phyloP scores from a whole-genome alignment of 2,888 invertebrate genomes.

The Plebejus melissa region DNA sequence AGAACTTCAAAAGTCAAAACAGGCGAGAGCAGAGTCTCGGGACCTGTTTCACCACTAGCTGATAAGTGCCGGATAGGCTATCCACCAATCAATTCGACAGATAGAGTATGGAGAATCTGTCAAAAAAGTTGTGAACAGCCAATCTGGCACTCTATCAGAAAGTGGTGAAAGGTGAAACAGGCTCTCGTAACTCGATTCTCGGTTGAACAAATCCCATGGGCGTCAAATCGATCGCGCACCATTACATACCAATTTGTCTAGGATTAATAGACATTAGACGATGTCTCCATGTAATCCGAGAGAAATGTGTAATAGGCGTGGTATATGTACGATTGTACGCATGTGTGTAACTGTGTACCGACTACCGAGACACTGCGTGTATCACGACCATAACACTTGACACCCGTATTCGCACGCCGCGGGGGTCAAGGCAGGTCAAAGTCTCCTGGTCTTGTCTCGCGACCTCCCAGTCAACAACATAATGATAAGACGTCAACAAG shows the following conservation, averaged over 20 bases:
- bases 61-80: too few species aligned
- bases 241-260: too few species aligned
- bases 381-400: neutral
- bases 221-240: neutral
- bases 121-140: too few species aligned
- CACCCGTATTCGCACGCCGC: neutral
- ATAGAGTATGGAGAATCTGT: too few species aligned
- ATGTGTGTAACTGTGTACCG: neutral
- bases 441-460: slow-evolving; percentile 13
- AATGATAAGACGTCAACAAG: slow-evolving; percentile 21
- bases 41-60: too few species aligned
- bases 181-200: too few species aligned
- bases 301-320: neutral
- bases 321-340: neutral
- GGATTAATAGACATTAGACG: too few species aligned
- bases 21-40: too few species aligned
- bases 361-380: neutral
- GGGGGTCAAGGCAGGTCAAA: slow-evolving; percentile 6
- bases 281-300: neutral
- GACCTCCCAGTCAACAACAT: slow-evolving; percentile 2
- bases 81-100: too few species aligned
- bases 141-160: too few species aligned
- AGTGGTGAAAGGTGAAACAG: too few species aligned
- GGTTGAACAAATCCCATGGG: neutral
- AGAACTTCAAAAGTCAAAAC: too few species aligned